phyloP scores from a whole-genome alignment of 2,888 invertebrate species.

The Cataglyphis livida region DNA sequence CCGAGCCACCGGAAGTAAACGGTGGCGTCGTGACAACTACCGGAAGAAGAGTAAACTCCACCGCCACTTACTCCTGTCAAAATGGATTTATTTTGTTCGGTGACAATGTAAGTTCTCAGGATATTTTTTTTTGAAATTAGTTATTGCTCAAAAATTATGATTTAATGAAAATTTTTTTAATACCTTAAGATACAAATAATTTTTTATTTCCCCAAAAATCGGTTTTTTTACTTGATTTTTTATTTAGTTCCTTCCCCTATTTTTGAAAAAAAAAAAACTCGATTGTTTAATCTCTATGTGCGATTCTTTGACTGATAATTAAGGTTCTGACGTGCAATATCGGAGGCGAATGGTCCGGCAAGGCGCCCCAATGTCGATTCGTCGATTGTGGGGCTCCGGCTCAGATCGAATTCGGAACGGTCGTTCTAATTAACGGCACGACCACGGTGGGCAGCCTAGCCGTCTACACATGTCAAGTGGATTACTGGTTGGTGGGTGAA shows the following conservation, averaged over 20 bases:
- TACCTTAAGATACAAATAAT: background rate
- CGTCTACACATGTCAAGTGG: conserved; percentile 92
- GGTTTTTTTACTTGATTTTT: too few relatives aligned
- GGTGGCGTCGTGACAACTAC: conserved; percentile 91
- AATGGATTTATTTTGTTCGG: conserved; percentile 94
- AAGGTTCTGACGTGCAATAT: conserved; percentile 93
- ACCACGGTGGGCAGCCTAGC: conserved; percentile 93
- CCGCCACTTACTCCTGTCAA: conserved; percentile 93
- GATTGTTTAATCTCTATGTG: background rate
- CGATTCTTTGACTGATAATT: background rate
- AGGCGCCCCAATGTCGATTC: conserved; percentile 93
- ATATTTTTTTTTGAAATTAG: background rate
- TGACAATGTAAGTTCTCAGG: conserved; percentile 88
- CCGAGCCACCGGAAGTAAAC: conserved; percentile 92
- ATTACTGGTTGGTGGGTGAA: conserved; percentile 93
- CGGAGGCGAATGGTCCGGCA: conserved; percentile 94
- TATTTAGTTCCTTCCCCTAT: too few relatives aligned
- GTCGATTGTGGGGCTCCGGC: conserved; percentile 95
- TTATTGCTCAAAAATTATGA: background rate
- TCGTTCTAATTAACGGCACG: conserved; percentile 91
- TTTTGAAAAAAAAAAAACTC: too few relatives aligned
- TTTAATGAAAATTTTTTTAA: background rate
- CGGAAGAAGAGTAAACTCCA: conserved; percentile 92
- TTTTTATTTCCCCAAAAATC: too few relatives aligned
- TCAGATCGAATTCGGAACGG: conserved; percentile 92